Base-by-base conservation (phyloP, 2,797 vertebrate genomes). In the Helicolenus hilgendorfi region DNA sequence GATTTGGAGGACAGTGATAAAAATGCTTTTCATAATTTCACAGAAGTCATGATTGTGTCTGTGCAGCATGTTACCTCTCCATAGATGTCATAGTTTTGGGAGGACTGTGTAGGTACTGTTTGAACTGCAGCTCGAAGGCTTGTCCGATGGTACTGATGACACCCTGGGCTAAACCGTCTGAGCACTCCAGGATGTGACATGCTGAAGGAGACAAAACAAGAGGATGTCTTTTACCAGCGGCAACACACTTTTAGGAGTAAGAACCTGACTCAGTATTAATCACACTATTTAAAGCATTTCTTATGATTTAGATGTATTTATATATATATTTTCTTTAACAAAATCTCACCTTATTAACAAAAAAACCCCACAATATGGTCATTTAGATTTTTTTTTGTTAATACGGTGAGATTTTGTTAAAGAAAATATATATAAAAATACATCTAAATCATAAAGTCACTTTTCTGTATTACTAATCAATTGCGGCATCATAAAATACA, bases 131-230 rank as follows among this genome's bases (percentile, higher is more conserved):
- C 96, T 99, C 99, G 0, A 99, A 99, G 83, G 99, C 99, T 89
- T 99, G 99, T 67, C 99, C 99, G 22, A 99, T 98, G 0, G 99
- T 99, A 86, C 98, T 98, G 98, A 99, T 99, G 94, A 99, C 98
- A 0, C 96, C 98, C 96, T 99, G 99, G 0, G 99, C 99, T 76
- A 99, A 97, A 87, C 99, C 98, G 1, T 99, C 98, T 0, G 98
- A 97, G 81, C 99, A 99, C 95, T 99, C 99, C 96, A 99, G 96
- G 96, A 99, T 99, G 91, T 99, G 99, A 90, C 99, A 99, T 1
- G 99, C 99, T 99, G 86, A 4, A 1, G 81, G 72, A 72, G 73
- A 77, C 36, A 91, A 58, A 82, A 60, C 41, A 75, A 74, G n/a
- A 15, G 14, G 2, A 18, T 1, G 1, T 11, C 4, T 62, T 53